Conservation (phyloP, 2,797 vertebrate species). For the Smutsia temminckii region DNA sequence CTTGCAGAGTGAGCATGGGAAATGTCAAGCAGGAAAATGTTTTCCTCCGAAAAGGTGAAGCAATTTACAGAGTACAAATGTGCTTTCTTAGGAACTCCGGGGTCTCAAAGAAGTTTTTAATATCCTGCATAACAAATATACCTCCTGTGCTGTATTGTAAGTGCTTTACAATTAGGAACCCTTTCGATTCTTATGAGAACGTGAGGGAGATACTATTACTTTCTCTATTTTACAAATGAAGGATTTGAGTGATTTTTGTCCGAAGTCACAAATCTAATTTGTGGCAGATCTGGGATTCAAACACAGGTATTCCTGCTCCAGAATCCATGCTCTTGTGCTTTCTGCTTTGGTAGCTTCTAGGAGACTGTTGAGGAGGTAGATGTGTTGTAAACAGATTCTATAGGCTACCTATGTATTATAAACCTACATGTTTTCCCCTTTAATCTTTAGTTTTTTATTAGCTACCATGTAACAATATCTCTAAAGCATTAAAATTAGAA, state of each 20-base stretch:
- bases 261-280: background rate
- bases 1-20: constrained; percentile 22
- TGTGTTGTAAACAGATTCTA: background rate
- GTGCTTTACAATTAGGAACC: background rate
- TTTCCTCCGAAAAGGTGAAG: constrained; percentile 15
- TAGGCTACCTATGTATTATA: background rate
- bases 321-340: background rate
- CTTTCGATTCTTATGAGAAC: background rate
- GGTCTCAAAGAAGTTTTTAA: constrained; percentile 8
- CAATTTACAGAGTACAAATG: background rate
- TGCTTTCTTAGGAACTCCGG: background rate
- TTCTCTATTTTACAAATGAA: background rate
- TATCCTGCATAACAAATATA: background rate
- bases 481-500: background rate
- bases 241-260: background rate
- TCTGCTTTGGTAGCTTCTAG: background rate
- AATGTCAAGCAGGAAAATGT: constrained; percentile 43
- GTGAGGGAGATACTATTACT: background rate
- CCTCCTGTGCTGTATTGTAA: background rate
- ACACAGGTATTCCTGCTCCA: background rate
- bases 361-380: background rate
- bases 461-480: background rate
- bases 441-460: background rate
- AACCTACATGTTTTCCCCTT: background rate
- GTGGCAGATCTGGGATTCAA: background rate